Evolutionary conservation across 2,113 vertebrate species (phyloP).

Genomic region (Serinus canaria): DNA sequence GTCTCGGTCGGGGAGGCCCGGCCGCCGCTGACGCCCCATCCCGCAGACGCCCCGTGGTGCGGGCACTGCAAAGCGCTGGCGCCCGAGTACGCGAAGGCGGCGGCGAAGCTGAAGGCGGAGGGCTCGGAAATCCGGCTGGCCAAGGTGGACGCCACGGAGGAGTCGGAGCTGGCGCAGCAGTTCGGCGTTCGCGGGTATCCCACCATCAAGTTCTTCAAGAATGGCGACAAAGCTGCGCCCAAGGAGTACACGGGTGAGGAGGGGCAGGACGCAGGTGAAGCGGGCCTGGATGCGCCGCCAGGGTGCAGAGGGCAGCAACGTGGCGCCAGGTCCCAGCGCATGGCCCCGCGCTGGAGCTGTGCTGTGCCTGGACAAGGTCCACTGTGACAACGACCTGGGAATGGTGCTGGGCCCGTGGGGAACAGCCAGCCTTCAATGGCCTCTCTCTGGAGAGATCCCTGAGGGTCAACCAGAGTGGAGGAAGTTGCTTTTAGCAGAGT

Average conservation of each 20-base stretch:
- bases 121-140: constrained; percentile 86
- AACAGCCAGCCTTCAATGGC: accelerated
- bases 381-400: neutral
- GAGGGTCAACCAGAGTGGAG: accelerated
- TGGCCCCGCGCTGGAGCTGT: accelerated
- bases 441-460: no score
- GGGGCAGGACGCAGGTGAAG: neutral
- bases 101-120: constrained; percentile 84
- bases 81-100: constrained; percentile 92
- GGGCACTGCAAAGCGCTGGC: constrained; percentile 97
- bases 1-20: neutral
- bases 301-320: neutral
- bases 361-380: constrained; percentile 1
- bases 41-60: constrained; percentile 94
- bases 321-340: neutral
- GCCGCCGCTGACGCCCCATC: neutral
- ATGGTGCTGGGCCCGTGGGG: neutral
- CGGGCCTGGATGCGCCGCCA: accelerated
- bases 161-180: constrained; percentile 91
- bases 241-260: constrained; percentile 90
- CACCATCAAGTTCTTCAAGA: constrained; percentile 97
- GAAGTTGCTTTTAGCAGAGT: neutral
- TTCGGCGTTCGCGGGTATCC: constrained; percentile 92
- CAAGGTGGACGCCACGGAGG: constrained; percentile 96
- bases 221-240: constrained; percentile 85